These are phyloP conservation scores for Cololabis saira DNA, from an alignment of 2,113 vertebrate genomes.

Conservation along the genomic window DNA sequence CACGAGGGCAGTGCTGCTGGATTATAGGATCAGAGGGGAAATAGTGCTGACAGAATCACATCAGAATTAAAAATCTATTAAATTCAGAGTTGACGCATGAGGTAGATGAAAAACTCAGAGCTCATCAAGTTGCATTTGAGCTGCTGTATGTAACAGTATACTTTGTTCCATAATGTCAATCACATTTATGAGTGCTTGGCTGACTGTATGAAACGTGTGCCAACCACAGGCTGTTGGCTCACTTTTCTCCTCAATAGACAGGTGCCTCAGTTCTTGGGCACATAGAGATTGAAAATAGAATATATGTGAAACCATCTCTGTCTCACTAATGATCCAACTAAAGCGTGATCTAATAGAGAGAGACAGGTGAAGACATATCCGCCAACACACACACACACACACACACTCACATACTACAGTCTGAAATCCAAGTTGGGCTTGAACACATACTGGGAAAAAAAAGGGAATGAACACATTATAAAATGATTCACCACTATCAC, in stretches of 20 bases:
- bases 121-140: slow-evolving; percentile 24
- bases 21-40: slow-evolving; percentile 51
- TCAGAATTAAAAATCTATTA: slow-evolving; percentile 58
- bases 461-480: slow-evolving; percentile 73
- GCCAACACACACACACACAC: slow-evolving; percentile 42
- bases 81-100: slow-evolving; percentile 43
- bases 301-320: slow-evolving; percentile 65
- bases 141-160: slow-evolving; percentile 39
- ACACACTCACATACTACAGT: slow-evolving; percentile 28
- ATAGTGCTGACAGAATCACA: slow-evolving; percentile 57
- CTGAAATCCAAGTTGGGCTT: slow-evolving; percentile 66
- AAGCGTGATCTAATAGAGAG: slow-evolving; percentile 73
- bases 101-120: slow-evolving; percentile 36
- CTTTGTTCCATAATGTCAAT: slow-evolving; percentile 56
- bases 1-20: slow-evolving; percentile 52
- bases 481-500: slow-evolving; percentile 77
- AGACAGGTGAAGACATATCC: slow-evolving; percentile 74
- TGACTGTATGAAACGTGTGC: slow-evolving; percentile 55
- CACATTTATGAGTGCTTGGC: slow-evolving; percentile 45
- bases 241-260: slow-evolving; percentile 67
- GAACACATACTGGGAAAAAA: slow-evolving; percentile 41
- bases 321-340: slow-evolving; percentile 76
- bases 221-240: slow-evolving; percentile 62
- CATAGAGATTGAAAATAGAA: slow-evolving; percentile 74
- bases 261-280: slow-evolving; percentile 64